Percentiles rank a stretch among this genome's conserved stretches.
phyloP scores from a whole-genome alignment of 2,797 vertebrate genomes.

The Ptychobarbus kaznakovi region DNA sequence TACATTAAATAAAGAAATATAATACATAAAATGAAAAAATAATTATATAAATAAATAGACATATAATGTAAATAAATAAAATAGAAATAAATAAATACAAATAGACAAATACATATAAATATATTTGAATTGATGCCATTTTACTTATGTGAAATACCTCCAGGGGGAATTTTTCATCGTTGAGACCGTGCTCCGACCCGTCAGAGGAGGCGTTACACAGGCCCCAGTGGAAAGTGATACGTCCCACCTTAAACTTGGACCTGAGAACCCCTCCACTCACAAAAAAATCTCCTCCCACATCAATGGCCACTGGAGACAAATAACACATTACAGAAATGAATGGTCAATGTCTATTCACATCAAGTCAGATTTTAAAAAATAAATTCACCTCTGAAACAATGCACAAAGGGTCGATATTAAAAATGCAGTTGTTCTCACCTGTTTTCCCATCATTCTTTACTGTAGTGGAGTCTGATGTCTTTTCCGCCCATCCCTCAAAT shows the following conservation, averaged over 20 bases:
- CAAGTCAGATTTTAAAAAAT: too few species aligned
- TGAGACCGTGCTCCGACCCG: slow-evolving; percentile 94
- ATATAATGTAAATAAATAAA: background rate
- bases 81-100: background rate
- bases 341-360: background rate
- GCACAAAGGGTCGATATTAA: background rate
- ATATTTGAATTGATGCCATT: background rate
- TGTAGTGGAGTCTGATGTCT: slow-evolving; percentile 80
- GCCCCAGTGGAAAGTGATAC: slow-evolving; percentile 96
- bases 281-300: slow-evolving; percentile 89
- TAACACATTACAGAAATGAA: background rate
- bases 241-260: slow-evolving; percentile 88
- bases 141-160: slow-evolving; percentile 80
- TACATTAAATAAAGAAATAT: background rate
- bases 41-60: background rate
- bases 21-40: background rate
- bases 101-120: background rate
- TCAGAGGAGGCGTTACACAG: slow-evolving; percentile 92
- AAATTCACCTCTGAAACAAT: background rate
- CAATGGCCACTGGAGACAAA: slow-evolving; percentile 86
- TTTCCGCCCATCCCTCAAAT: slow-evolving; percentile 89
- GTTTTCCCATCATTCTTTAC: slow-evolving; percentile 96
- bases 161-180: slow-evolving; percentile 91
- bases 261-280: slow-evolving; percentile 89
- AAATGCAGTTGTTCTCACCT: slow-evolving; percentile 74